Percentiles rank a stretch among this genome's conserved stretches.
Conservation (phyloP, 2,888 invertebrate genomes). For the Eilema sororculum region DNA sequence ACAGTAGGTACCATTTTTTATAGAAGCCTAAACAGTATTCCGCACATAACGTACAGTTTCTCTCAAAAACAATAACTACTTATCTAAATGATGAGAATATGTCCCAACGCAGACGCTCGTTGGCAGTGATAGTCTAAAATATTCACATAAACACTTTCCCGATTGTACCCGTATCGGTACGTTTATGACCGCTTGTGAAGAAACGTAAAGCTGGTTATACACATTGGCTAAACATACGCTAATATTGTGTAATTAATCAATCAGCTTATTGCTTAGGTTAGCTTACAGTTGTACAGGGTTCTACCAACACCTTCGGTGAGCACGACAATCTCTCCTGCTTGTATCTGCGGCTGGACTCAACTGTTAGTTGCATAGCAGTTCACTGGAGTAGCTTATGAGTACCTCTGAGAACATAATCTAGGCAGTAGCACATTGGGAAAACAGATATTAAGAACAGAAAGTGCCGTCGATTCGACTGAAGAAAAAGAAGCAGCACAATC, state of each 20-base stretch:
- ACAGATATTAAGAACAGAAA: too few relatives aligned
- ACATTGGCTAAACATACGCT: not conserved
- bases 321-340: too few relatives aligned
- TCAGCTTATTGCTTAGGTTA: not conserved
- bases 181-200: slow-evolving; percentile 54
- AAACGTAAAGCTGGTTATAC: slow-evolving; percentile 56
- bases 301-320: too few relatives aligned
- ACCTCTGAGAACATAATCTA: too few relatives aligned
- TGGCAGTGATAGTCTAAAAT: slow-evolving; percentile 35
- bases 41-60: slow-evolving; percentile 6
- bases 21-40: not conserved
- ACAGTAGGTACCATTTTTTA: not conserved
- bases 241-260: not conserved
- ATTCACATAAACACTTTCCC: slow-evolving; percentile 36
- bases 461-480: too few relatives aligned
- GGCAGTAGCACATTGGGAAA: too few relatives aligned
- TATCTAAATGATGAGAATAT: slow-evolving; percentile 45
- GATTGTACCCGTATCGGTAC: slow-evolving; percentile 48
- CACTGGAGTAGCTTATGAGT: too few relatives aligned
- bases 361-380: too few relatives aligned
- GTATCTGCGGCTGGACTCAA: too few relatives aligned
- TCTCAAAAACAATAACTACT: slow-evolving; percentile 37
- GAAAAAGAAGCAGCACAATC: too few relatives aligned
- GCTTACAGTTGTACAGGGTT: not conserved
- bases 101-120: slow-evolving; percentile 14